Evolutionary conservation across 2,888 invertebrate species (phyloP).

Genomic region (Geophilus truncorum): DNA sequence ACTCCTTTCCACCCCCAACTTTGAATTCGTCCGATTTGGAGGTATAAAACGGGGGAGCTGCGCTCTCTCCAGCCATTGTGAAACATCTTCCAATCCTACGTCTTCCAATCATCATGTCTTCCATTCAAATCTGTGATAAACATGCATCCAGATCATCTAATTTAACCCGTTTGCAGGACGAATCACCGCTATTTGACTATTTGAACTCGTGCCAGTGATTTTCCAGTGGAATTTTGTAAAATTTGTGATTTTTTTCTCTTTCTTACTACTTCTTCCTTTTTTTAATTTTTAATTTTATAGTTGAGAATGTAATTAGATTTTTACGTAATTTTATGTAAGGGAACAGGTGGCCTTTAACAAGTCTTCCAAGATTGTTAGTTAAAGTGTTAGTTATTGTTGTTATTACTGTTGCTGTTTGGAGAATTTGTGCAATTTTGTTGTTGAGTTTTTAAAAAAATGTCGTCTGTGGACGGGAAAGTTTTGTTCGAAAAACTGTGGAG

Average conservation of each 20-base stretch:
- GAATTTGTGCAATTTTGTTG: not conserved
- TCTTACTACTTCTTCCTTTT: too few relatives aligned
- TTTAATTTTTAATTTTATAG: not conserved
- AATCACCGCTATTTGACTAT: not conserved
- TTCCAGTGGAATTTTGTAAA: not conserved
- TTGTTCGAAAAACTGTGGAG: conserved; percentile 69
- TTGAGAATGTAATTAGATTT: too few relatives aligned
- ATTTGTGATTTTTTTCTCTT: not conserved
- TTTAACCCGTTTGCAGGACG: not conserved
- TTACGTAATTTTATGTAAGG: too few relatives aligned
- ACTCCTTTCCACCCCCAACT: not conserved
- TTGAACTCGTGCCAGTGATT: not conserved
- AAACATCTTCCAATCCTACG: not conserved
- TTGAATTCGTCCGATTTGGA: not conserved
- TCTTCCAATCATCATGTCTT: not conserved
- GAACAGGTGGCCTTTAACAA: too few relatives aligned
- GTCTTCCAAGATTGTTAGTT: not conserved
- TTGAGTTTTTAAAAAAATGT: not conserved
- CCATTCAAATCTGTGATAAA: not conserved
- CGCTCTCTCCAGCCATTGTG: not conserved
- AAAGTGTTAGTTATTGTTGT: not conserved
- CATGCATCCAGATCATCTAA: too few relatives aligned
- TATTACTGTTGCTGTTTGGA: not conserved
- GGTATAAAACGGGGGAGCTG: not conserved
- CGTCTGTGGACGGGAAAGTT: conserved; percentile 39